Conservation (phyloP, 2,888 invertebrate species). For the Cantharis rufa region DNA sequence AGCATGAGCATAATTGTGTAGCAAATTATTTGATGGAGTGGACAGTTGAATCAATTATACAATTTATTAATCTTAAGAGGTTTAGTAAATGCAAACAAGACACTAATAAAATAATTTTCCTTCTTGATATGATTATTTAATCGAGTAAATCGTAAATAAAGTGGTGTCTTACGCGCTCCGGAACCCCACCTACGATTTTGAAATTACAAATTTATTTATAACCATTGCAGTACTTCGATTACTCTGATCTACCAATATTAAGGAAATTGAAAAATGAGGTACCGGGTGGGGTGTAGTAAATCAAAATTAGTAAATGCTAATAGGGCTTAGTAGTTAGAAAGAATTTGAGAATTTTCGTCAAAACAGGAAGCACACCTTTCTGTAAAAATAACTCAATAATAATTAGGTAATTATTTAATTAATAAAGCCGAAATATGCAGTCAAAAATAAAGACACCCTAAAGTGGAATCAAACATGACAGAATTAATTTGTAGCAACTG, state of each 20-base stretch:
- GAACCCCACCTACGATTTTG: conserved; percentile 15
- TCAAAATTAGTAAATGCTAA: too few species aligned
- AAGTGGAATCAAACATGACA: too few species aligned
- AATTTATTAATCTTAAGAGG: conserved; percentile 18
- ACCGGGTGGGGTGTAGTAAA: too few species aligned
- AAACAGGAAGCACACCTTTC: too few species aligned
- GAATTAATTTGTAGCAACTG: too few species aligned
- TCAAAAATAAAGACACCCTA: too few species aligned
- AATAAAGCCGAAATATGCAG: too few species aligned
- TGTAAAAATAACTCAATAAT: too few species aligned
- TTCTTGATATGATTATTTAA: conserved; percentile 27
- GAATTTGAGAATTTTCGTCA: too few species aligned
- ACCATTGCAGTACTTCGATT: conserved; percentile 1
- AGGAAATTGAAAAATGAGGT: background rate
- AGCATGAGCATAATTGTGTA: background rate
- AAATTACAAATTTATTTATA: conserved; percentile 21
- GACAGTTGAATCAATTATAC: conserved; percentile 7
- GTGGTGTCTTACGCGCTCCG: conserved; percentile 17
- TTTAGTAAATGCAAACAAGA: conserved; percentile 25
- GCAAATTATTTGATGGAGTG: background rate
- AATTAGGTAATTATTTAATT: too few species aligned
- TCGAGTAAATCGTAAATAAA: conserved; percentile 21
- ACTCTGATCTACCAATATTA: background rate
- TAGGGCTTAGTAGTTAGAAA: too few species aligned
- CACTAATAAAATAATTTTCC: conserved; percentile 27